Base-by-base conservation (phyloP, 2,113 vertebrate species). In the Numida meleagris region DNA sequence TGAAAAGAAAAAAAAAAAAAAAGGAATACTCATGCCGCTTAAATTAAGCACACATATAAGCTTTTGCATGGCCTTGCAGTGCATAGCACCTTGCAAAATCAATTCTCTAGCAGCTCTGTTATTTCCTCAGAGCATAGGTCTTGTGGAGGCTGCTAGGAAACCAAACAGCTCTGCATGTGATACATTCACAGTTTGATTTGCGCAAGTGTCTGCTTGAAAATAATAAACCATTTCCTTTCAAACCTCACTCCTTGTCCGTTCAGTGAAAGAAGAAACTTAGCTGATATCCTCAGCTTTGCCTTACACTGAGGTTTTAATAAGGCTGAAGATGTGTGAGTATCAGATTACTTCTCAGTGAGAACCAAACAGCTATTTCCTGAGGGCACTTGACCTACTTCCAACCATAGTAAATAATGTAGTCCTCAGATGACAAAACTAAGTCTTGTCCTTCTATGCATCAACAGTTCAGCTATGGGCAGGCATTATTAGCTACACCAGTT, bases 311-410 rank as follows among this genome's bases (percentile, higher is more conserved):
- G 82, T 88, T 96, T 95, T 91, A 95, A 92, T 94, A 84, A 94
- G 68, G n/a, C 68, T 86, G 76, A 66, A 95, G 79, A 86, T 53
- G 51, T 71, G 75, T 51, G 46, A 91, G 90, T 94, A 84, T 95
- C 88, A 88, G 73, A 78, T 96, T 95, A 94, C 70, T 78, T 83
- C 88, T 89, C 6, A 0, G 57, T 86, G 88, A 83, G 85, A 91
- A 88, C 72, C n/a, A 86, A 89, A 95, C 45, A 76, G 79, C 34
- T 93, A 10, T 91, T 94, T 95, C 95, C 79, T 94, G 79, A 96
- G 89, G 87, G 72, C 72, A 83, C 87, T 91, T 97, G 91, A 95
- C 91, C 94, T 95, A 72, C 65, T 95, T 97, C 65, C 68, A 95
- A 48, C 42, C 23, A n/a, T 15, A 89, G 59, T 67, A 95, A 91